Conservation (phyloP, 1,140 invertebrate species). For the Heterodera schachtii region DNA sequence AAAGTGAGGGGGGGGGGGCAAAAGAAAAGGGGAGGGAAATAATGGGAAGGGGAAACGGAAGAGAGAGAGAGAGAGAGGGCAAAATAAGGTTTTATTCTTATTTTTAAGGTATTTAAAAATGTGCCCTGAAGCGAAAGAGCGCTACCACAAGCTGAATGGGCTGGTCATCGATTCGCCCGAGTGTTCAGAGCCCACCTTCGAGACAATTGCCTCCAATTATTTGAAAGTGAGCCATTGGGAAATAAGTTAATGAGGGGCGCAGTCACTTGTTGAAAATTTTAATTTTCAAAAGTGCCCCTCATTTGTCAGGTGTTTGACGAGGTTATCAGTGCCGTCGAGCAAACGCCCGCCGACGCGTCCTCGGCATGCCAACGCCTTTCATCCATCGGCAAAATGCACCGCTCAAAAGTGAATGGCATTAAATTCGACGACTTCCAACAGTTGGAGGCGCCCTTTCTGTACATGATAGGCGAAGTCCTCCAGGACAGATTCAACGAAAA, state of each 20-base stretch:
- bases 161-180: constrained; percentile 37
- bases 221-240: constrained; percentile 34
- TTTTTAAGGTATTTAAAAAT: constrained; percentile 54
- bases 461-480: constrained; percentile 55
- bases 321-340: constrained; percentile 52
- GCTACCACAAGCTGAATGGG: constrained; percentile 44
- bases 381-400: constrained; percentile 50
- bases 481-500: constrained; percentile 54
- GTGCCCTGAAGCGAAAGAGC: constrained; percentile 40
- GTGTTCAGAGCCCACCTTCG: constrained; percentile 53
- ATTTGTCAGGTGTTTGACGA: constrained; percentile 51
- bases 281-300: neutral
- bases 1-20: too few relatives aligned
- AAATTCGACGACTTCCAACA: constrained; percentile 53
- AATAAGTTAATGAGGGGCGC: too few relatives aligned
- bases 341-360: constrained; percentile 45
- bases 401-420: constrained; percentile 46
- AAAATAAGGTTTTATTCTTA: too few relatives aligned
- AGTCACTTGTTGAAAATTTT: constrained; percentile 11
- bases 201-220: constrained; percentile 44
- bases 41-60: too few relatives aligned
- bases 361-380: constrained; percentile 46
- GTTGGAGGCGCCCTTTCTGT: constrained; percentile 41
- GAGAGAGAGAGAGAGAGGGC: too few relatives aligned
- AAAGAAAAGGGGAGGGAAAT: too few relatives aligned